phyloP scores from a whole-genome alignment of 1,140 invertebrate species.

The Drosophila orena region DNA sequence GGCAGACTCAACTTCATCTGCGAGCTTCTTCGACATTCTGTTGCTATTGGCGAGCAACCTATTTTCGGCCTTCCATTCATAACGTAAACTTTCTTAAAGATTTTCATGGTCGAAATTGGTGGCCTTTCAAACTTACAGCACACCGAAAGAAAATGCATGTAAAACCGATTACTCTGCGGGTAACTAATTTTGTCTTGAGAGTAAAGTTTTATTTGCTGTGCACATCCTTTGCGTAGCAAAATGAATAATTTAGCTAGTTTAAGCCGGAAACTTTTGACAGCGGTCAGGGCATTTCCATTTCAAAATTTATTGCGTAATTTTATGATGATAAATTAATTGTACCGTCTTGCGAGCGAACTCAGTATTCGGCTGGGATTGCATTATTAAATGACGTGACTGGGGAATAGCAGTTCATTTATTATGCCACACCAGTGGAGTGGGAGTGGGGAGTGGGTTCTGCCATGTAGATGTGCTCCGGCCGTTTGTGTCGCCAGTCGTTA shows the following conservation, averaged over 20 bases:
- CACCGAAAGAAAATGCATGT: neutral
- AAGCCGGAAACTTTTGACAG: constrained; percentile 54
- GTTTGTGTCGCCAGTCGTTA: constrained; percentile 23
- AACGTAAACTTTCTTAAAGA: constrained; percentile 24
- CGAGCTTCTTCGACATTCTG: constrained; percentile 45
- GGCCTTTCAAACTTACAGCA: neutral
- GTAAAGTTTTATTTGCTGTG: neutral
- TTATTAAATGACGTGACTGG: constrained; percentile 52
- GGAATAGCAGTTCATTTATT: constrained; percentile 56
- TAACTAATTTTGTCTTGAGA: too few relatives aligned
- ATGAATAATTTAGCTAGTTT: constrained; percentile 51
- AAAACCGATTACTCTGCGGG: too few relatives aligned
- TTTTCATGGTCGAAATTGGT: constrained; percentile 19
- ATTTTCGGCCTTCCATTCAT: constrained; percentile 31
- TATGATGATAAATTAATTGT: constrained; percentile 71
- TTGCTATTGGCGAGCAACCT: constrained; percentile 30
- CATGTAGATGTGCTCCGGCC: constrained; percentile 3
- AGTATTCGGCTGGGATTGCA: constrained; percentile 7
- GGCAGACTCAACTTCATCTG: constrained; percentile 7
- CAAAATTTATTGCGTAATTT: constrained; percentile 65
- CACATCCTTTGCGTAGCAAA: constrained; percentile 8
- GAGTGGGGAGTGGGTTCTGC: neutral
- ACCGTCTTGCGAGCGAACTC: constrained; percentile 25
- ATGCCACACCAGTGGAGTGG: constrained; percentile 5
- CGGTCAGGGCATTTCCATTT: constrained; percentile 53